These are phyloP conservation scores for Caenorhabditis panamensis DNA, from an alignment of 2,888 invertebrate genomes.

Conservation along the genomic window DNA sequence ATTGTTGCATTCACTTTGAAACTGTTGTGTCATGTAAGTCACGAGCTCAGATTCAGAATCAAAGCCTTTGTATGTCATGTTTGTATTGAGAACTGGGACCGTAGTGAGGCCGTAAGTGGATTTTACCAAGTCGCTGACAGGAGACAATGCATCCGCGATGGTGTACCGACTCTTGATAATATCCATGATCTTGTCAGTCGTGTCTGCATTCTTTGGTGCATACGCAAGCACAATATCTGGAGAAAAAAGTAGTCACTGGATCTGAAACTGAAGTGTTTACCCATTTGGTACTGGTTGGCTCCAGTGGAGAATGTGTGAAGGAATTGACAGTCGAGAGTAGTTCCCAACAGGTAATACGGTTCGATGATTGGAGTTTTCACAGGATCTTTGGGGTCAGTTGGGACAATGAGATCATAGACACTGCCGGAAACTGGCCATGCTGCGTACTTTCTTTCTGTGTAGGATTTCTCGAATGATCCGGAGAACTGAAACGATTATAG, in stretches of 20 bases:
- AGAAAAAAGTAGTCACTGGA: no score
- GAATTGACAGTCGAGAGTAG: slow-evolving; percentile 59
- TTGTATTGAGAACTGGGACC: slow-evolving; percentile 25
- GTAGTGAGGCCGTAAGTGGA: slow-evolving; percentile 16
- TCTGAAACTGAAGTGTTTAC: neutral
- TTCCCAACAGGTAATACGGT: slow-evolving; percentile 55
- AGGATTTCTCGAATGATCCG: slow-evolving; percentile 67
- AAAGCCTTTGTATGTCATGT: slow-evolving; percentile 74
- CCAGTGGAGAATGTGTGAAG: slow-evolving; percentile 51
- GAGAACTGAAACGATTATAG: slow-evolving; percentile 67
- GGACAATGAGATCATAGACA: slow-evolving; percentile 68
- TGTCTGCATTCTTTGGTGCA: slow-evolving; percentile 63
- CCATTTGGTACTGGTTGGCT: slow-evolving; percentile 19
- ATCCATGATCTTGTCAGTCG: slow-evolving; percentile 67
- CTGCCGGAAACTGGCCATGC: slow-evolving; percentile 72
- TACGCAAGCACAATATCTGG: slow-evolving; percentile 69
- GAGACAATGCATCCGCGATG: neutral
- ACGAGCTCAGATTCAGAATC: slow-evolving; percentile 82
- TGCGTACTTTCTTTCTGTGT: slow-evolving; percentile 58
- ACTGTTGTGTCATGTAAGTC: slow-evolving; percentile 77
- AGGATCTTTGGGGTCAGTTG: slow-evolving; percentile 56
- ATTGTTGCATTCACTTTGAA: slow-evolving; percentile 73
- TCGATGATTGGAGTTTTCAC: slow-evolving; percentile 60
- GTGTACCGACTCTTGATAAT: slow-evolving; percentile 45
- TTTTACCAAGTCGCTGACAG: neutral